Conservation (phyloP, 2,797 vertebrate species). For the Myioborus miniatus region DNA sequence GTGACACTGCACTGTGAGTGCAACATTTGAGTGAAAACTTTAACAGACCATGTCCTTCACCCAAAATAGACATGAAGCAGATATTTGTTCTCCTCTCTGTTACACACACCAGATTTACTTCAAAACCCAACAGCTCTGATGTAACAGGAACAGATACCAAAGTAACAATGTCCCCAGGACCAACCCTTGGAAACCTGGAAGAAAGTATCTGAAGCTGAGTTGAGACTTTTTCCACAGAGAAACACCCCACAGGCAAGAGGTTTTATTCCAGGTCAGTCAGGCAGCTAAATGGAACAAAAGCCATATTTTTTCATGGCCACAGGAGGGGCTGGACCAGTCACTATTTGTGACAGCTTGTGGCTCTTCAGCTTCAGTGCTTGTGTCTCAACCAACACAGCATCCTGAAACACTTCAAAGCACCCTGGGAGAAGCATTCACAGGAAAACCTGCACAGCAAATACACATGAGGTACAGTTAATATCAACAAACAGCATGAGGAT, state of each 20-base stretch:
- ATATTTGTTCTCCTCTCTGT: neutral
- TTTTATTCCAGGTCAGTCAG: neutral
- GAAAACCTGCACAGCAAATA: neutral
- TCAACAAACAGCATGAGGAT: neutral
- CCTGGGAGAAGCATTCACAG: neutral
- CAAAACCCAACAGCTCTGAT: neutral
- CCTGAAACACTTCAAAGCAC: neutral
- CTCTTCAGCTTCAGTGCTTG: neutral
- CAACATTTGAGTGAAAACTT: neutral
- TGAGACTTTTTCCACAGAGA: neutral
- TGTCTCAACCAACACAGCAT: neutral
- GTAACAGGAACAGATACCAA: neutral
- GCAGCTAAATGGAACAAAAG: neutral
- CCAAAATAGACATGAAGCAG: neutral
- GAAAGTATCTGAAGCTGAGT: neutral
- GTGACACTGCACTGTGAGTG: neutral
- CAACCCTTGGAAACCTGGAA: neutral
- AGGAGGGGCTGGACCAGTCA: neutral
- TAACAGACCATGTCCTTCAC: neutral
- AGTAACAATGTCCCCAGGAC: neutral
- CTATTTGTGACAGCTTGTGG: fast-evolving
- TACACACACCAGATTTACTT: neutral
- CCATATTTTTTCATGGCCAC: neutral
- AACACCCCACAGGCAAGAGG: neutral
- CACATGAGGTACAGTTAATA: neutral